Percentiles rank a stretch among this genome's conserved stretches.
Conservation (phyloP, 2,797 vertebrate genomes). For the Austrolebias charrua region DNA sequence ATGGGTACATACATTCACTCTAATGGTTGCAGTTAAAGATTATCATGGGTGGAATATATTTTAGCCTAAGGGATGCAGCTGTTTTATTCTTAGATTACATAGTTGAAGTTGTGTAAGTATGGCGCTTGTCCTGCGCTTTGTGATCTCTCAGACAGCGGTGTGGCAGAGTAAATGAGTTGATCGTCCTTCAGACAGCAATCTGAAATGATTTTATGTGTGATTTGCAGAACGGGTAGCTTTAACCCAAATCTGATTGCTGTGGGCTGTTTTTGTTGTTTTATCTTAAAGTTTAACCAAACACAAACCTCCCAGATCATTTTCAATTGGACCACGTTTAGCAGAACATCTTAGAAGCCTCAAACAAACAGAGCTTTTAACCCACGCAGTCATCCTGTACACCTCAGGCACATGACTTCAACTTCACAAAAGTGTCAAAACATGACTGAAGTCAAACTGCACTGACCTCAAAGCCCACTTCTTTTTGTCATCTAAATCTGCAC, state of each 20-base stretch:
- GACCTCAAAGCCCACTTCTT: not conserved
- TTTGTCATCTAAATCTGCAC: not conserved
- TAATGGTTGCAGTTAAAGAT: constrained; percentile 61
- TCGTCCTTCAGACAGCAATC: constrained; percentile 4
- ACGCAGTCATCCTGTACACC: no score
- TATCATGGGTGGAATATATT: constrained; percentile 62
- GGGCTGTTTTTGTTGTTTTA: not conserved
- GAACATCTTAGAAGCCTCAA: not conserved
- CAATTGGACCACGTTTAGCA: not conserved
- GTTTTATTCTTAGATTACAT: constrained; percentile 39
- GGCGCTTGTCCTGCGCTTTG: constrained; percentile 27
- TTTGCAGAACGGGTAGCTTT: not conserved
- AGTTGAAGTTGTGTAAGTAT: constrained; percentile 33
- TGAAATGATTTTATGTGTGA: constrained; percentile 1
- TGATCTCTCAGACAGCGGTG: constrained; percentile 32
- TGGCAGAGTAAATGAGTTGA: constrained; percentile 13
- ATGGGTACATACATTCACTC: constrained; percentile 44
- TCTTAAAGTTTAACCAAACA: no score
- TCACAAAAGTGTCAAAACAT: no score
- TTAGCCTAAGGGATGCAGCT: constrained; percentile 46
- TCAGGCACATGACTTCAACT: no score
- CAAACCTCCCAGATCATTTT: no score
- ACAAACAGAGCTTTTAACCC: not conserved
- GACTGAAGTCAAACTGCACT: not conserved
- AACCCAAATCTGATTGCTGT: not conserved